These are phyloP conservation scores for Frieseomelitta varia DNA, from an alignment of 1,140 invertebrate species.

Conservation along the genomic window DNA sequence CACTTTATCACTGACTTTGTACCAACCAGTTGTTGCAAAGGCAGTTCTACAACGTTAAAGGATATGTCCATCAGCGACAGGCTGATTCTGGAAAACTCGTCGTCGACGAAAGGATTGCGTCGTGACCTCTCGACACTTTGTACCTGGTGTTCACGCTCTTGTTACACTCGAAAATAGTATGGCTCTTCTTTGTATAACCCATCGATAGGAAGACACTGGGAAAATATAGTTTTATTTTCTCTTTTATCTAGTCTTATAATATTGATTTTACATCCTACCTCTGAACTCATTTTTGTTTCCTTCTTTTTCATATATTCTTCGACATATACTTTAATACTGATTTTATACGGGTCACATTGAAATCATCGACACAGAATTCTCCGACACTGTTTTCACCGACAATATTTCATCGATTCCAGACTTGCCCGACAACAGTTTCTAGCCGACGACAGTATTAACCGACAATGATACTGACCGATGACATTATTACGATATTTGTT, in stretches of 20 bases:
- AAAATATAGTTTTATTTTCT: background rate
- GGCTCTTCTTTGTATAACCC: background rate
- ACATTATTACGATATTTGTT: too few species aligned
- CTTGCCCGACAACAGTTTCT: too few species aligned
- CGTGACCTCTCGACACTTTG: background rate
- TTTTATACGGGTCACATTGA: too few species aligned
- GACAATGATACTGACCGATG: too few species aligned
- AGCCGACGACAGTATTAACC: too few species aligned
- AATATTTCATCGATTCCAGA: too few species aligned
- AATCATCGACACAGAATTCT: too few species aligned
- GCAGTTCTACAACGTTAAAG: background rate
- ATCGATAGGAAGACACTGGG: background rate
- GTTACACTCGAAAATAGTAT: background rate
- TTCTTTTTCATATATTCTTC: too few species aligned
- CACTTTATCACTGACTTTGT: slow-evolving; percentile 26
- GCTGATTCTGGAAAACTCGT: slow-evolving; percentile 1
- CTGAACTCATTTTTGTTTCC: too few species aligned
- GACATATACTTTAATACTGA: too few species aligned
- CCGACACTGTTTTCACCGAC: too few species aligned
- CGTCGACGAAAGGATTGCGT: background rate
- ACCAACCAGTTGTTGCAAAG: background rate
- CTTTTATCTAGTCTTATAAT: background rate
- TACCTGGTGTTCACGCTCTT: slow-evolving; percentile 1
- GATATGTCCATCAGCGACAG: background rate
- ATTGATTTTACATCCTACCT: too few species aligned